Evolutionary conservation across 2,888 invertebrate species (phyloP), one percentile per base, ranked within the genome.

Genomic region (Plebejus melissa): DNA sequence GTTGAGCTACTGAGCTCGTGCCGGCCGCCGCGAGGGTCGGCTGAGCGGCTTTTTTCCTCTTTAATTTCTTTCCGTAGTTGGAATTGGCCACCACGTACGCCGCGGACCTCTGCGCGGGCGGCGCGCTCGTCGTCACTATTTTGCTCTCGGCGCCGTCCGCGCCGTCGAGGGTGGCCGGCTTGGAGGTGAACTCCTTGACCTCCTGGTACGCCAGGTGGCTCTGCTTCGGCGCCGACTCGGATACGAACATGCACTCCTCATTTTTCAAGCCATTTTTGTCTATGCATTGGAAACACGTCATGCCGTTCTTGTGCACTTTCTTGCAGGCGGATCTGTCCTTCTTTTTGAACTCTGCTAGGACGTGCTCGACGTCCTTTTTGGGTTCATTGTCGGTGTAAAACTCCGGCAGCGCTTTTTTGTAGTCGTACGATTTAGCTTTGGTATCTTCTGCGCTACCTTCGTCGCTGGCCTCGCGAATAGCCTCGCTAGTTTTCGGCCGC

Each of bases 161-260:
- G 72, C 87, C 85, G 69, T 88, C 87, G 22, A 90, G 79, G 16
- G 90, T 88, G 22, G 88, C 84, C 74, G 88, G 94, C 80, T 91
- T 92, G 16, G 94, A 93, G 72, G 94, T 94, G 77, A 94, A 94
- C 82, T 95, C 94, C 82, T 95, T 95, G 1, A 94, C 88, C 87
- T 96, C 95, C 83, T 95, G 95, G 82, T 96, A 96, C 22, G 96
- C 95, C 79, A 96, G 87, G 83, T 95, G 95, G 76, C 95, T 95
- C 74, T 94, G 94, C 83, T 94, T 94, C 0, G 96, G 96, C 69
- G 95, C 95, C 0, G 95, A 95, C 81, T 96, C 96, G 0, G 96
- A 96, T 9, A 96, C 94, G 86, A 95, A 97, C 95, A 96, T 96
- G 83, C 97, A 97, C 85, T 97, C 97, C 86, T 97, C 97, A 82